A percentile compares a stretch with the other conserved stretches of the same genome.
These are phyloP conservation scores for Antheraea yamamai DNA, from an alignment of 2,888 invertebrate genomes.

Conservation along the genomic window DNA sequence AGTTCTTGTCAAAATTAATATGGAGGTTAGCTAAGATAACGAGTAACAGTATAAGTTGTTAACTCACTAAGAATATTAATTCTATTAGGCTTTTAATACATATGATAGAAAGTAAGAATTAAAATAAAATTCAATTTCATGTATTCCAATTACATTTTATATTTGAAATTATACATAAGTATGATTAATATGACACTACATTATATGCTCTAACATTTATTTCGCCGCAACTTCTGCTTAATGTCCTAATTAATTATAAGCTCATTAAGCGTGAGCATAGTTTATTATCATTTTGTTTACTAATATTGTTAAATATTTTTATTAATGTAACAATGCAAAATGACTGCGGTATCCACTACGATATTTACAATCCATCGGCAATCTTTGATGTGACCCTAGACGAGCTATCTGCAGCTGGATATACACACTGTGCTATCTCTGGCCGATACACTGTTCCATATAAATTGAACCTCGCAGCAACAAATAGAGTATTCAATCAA, in stretches of 20 bases:
- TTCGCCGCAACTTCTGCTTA: conserved; percentile 5
- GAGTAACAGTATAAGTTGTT: background rate
- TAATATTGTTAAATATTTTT: background rate
- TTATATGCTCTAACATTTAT: background rate
- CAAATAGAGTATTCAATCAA: too few species aligned
- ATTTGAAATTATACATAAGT: background rate
- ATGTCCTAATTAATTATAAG: conserved; percentile 1
- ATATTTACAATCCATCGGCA: too few species aligned
- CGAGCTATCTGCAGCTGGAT: too few species aligned
- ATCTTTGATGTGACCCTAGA: too few species aligned
- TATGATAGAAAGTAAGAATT: background rate
- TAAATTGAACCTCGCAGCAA: too few species aligned
- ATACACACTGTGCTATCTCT: too few species aligned
- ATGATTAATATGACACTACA: background rate
- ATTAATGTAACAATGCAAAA: background rate
- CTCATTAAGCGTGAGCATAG: background rate
- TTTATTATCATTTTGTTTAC: background rate
- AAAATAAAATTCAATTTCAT: background rate
- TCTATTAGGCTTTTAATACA: background rate
- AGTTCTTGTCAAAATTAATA: too few species aligned
- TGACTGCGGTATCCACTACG: too few species aligned
- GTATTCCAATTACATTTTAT: background rate
- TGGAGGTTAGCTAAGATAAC: too few species aligned
- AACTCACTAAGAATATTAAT: background rate
- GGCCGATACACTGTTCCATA: too few species aligned